Conservation (phyloP, 2,113 vertebrate species). For the Ploceus nigricollis region DNA sequence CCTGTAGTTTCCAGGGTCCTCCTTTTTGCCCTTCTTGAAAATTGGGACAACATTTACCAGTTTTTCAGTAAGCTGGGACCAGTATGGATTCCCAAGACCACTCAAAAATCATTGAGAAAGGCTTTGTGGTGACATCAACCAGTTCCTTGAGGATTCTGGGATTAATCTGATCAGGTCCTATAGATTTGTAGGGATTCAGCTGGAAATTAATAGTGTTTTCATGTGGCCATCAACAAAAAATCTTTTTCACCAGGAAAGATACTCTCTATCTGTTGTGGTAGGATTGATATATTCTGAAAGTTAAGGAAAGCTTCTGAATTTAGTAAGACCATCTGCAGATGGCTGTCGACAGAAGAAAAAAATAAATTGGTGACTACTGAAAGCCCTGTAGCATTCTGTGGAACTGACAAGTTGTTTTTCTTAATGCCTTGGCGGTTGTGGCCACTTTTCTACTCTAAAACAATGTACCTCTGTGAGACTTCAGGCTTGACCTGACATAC, state of each 20-base stretch:
- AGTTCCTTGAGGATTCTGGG: background rate
- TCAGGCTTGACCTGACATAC: background rate
- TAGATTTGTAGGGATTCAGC: background rate
- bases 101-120: background rate
- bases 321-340: background rate
- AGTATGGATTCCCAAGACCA: background rate
- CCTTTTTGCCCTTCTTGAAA: background rate
- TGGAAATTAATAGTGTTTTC: background rate
- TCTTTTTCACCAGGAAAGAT: background rate
- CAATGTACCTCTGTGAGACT: background rate
- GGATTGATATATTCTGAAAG: background rate
- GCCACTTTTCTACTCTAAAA: background rate
- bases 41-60: rapidly evolving
- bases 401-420: background rate
- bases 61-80: background rate
- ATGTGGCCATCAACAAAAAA: background rate
- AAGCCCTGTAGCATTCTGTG: background rate
- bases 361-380: background rate
- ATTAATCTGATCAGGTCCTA: background rate
- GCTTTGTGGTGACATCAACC: background rate
- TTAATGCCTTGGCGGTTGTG: background rate
- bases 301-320: background rate
- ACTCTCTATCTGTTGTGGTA: background rate
- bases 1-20: background rate
- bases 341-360: background rate